phyloP scores from a whole-genome alignment of 2,888 invertebrate species.

The Tetragonisca angustula region DNA sequence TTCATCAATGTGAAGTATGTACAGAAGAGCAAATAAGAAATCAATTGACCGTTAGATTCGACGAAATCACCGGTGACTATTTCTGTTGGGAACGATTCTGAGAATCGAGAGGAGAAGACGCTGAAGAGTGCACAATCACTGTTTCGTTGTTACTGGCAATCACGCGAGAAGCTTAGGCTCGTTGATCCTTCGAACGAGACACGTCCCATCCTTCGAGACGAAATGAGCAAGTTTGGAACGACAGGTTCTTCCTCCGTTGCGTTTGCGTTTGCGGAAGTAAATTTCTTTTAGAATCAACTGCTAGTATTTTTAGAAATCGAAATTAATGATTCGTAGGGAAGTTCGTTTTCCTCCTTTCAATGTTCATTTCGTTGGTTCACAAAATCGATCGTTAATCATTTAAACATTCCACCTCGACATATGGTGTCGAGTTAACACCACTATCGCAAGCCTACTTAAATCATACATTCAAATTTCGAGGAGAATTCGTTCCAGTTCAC shows the following conservation, averaged over 20 bases:
- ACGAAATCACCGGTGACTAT: slow-evolving; percentile 60
- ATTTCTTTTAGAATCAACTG: neutral
- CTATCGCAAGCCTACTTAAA: slow-evolving; percentile 2
- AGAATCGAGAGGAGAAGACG: slow-evolving; percentile 26
- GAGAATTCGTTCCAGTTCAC: slow-evolving; percentile 2
- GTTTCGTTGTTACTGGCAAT: slow-evolving; percentile 69
- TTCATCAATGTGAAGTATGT: neutral
- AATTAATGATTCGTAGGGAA: too few species aligned
- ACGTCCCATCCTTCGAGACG: neutral
- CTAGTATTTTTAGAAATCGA: too few species aligned
- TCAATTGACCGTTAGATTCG: slow-evolving; percentile 34
- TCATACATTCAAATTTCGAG: slow-evolving; percentile 3
- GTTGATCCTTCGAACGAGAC: slow-evolving; percentile 11
- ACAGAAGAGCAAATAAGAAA: neutral
- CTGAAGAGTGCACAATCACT: slow-evolving; percentile 66
- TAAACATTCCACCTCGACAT: neutral
- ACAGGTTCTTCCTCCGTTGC: neutral
- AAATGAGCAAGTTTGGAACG: neutral
- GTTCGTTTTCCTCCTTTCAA: too few species aligned
- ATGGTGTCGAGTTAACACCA: neutral
- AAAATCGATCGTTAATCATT: neutral
- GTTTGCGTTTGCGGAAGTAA: neutral
- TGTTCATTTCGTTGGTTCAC: too few species aligned
- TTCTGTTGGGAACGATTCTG: slow-evolving; percentile 39
- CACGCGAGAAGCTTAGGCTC: slow-evolving; percentile 57